These are phyloP conservation scores for Hiodon alosoides DNA, from an alignment of 2,113 vertebrate genomes.

Conservation along the genomic window DNA sequence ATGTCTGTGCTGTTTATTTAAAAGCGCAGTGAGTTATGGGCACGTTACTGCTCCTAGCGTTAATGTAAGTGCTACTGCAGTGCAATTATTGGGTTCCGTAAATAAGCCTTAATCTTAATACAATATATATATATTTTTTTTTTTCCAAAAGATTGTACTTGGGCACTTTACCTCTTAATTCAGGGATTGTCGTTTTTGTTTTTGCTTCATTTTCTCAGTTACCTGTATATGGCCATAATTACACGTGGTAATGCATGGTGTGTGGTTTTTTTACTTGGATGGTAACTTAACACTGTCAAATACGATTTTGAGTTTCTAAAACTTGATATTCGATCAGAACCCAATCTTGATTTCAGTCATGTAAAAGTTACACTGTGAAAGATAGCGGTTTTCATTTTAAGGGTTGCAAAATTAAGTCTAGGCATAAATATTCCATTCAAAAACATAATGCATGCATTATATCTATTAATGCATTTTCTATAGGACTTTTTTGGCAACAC, in stretches of 20 bases:
- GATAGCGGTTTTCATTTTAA: slow-evolving; percentile 31
- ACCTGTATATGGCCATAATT: slow-evolving; percentile 21
- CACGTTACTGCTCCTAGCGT: not conserved
- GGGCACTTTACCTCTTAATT: slow-evolving; percentile 66
- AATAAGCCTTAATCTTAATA: not conserved
- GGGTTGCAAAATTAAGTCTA: slow-evolving; percentile 23
- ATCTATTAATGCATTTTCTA: slow-evolving; percentile 29
- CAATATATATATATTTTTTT: slow-evolving; percentile 18
- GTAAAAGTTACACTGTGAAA: slow-evolving; percentile 57
- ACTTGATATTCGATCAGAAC: slow-evolving; percentile 28
- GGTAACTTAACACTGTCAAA: slow-evolving; percentile 4
- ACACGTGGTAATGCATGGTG: slow-evolving; percentile 23
- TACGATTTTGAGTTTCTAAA: slow-evolving; percentile 11
- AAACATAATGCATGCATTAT: slow-evolving; percentile 37
- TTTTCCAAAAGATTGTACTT: slow-evolving; percentile 29
- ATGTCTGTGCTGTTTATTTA: slow-evolving; percentile 5
- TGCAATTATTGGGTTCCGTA: not conserved
- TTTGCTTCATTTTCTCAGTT: slow-evolving; percentile 14
- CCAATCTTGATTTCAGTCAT: slow-evolving; percentile 10
- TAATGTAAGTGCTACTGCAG: not conserved
- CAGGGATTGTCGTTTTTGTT: slow-evolving; percentile 47
- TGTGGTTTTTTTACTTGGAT: slow-evolving; percentile 25
- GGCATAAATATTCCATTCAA: slow-evolving; percentile 30
- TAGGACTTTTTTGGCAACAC: slow-evolving; percentile 30
- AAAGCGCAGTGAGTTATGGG: slow-evolving; percentile 2